Conservation (phyloP, 2,797 vertebrate species). For the Leptoclinus maculatus region DNA sequence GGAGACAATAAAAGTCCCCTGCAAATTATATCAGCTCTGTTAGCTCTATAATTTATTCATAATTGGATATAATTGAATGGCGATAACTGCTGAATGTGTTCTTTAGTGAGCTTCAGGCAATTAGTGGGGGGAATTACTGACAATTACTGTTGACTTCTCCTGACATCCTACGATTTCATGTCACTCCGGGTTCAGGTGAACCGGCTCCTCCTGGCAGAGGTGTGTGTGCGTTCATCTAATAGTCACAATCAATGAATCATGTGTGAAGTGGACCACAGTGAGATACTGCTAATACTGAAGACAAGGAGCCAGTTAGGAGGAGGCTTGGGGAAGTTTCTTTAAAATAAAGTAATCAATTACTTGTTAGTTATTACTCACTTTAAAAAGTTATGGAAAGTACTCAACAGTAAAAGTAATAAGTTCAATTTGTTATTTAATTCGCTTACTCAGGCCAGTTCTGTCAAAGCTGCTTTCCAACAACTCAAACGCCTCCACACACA, state of each 20-base stretch:
- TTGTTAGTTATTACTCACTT: background rate
- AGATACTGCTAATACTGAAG: slow-evolving; percentile 2
- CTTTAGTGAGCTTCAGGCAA: slow-evolving; percentile 48
- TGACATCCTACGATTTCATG: slow-evolving; percentile 54
- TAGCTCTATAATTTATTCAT: slow-evolving; percentile 68
- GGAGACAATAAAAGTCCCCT: slow-evolving; percentile 8
- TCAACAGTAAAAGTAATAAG: background rate
- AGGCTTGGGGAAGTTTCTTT: background rate
- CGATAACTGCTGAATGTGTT: slow-evolving; percentile 67
- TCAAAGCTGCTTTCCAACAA: background rate
- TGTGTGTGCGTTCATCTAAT: slow-evolving; percentile 38
- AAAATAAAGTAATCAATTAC: background rate
- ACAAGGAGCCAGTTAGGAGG: background rate
- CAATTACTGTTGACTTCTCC: slow-evolving; percentile 62
- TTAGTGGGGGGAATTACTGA: slow-evolving; percentile 60
- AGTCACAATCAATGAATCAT: slow-evolving; percentile 50
- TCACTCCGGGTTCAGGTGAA: slow-evolving; percentile 46
- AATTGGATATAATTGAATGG: slow-evolving; percentile 62
- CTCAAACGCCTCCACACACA: background rate
- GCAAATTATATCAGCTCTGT: slow-evolving; percentile 52
- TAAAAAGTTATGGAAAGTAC: background rate
- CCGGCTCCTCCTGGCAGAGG: slow-evolving; percentile 24
- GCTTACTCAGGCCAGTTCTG: background rate
- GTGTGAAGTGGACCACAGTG: slow-evolving; percentile 28
- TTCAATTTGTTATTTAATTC: background rate